Base-by-base conservation (phyloP, 2,113 vertebrate genomes). In the Hippocampus guttulatus region DNA sequence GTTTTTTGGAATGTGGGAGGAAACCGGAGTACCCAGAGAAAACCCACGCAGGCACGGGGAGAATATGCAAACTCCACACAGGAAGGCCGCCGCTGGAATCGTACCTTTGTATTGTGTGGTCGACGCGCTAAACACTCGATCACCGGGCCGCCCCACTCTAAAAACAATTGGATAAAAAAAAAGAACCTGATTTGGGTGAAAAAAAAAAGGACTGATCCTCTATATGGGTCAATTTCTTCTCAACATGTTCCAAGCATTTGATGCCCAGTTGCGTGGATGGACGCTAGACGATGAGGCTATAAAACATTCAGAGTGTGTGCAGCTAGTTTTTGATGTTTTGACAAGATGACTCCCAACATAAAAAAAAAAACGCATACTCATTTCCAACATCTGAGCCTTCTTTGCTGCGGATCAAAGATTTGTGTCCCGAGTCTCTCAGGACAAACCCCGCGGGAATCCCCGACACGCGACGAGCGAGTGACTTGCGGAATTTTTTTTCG, bases 361-460 rank as follows among this genome's bases (percentile, higher is more conserved):
- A 38, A 33, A 33, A 33, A 33, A 33, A 33, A 38, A 81, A 69
- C 45, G 30, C 67, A n/a, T n/a, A 0, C 64, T 64, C n/a, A 67
- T 69, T 52, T 68, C 70, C 70, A 70, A 76, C 71, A 77, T 61
- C 62, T 57, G 43, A 73, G 64, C 47, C 47, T 47, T 30, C 64
- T 52, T 45, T 54, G 15, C 57, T 43, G 10, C 3, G 47, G 51
- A 63, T 85, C 81, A 87, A 74, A 85, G 74, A 67, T 81, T 76
- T 54, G 27, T 64, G 41, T 68, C 57, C 49, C 54, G 52, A 47
- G 47, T 70, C 49, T 71, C 16, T 45, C 51, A 41, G 25, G 64
- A 67, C 61, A 68, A 76, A 78, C 82, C 84, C 76, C 58, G 14
- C 74, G 77, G 82, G 74, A 63, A 38, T 78, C 69, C 23, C 61